These are phyloP conservation scores for Isurus oxyrinchus DNA, from an alignment of 2,113 vertebrate species.

Conservation along the genomic window DNA sequence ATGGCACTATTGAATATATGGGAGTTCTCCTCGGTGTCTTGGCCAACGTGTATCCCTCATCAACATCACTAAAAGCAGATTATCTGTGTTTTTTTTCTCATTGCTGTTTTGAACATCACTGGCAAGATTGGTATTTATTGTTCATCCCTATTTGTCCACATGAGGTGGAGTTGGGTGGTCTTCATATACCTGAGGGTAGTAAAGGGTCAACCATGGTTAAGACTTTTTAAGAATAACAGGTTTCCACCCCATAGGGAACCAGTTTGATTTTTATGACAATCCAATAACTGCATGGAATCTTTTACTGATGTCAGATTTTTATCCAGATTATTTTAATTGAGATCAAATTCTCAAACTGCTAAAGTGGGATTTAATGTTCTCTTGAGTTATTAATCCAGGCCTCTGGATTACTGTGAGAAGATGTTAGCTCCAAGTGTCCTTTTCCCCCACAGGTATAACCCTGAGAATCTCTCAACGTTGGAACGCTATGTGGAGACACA, in stretches of 20 bases:
- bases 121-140: background rate
- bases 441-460: constrained; percentile 68
- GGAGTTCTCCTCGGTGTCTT: background rate
- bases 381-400: background rate
- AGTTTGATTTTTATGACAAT: background rate
- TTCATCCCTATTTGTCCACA: too few relatives aligned
- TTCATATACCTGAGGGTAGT: background rate
- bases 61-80: background rate
- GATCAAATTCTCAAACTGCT: background rate
- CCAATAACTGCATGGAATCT: background rate
- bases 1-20: background rate
- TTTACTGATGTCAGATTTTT: background rate
- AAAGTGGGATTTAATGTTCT: background rate
- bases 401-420: background rate
- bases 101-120: background rate
- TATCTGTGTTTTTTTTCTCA: background rate
- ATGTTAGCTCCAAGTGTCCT: background rate
- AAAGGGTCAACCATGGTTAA: background rate
- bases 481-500: constrained; percentile 87
- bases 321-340: background rate
- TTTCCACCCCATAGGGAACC: background rate
- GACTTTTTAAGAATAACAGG: background rate
- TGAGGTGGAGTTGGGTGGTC: background rate
- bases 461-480: constrained; percentile 77
- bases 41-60: too few relatives aligned